Conservation (phyloP, 2,888 invertebrate species). For the Limnephilus marmoratus region DNA sequence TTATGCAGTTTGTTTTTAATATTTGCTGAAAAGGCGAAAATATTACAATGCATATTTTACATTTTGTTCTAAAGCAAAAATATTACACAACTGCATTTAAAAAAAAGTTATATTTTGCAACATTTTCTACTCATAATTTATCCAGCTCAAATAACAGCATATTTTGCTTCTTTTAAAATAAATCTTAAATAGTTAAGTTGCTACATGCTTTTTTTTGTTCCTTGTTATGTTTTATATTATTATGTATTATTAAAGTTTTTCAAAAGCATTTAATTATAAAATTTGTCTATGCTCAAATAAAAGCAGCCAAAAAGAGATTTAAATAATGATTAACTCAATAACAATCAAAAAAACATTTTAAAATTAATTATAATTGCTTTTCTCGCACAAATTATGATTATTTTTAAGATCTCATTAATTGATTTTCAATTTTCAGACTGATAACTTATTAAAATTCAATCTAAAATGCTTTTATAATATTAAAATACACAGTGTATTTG, state of each 20-base stretch:
- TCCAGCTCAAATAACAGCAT: not conserved
- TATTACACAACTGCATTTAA: not conserved
- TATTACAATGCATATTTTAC: not conserved
- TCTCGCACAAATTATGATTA: not conserved
- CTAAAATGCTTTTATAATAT: not conserved
- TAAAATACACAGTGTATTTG: not conserved
- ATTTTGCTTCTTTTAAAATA: not conserved
- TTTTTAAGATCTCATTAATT: not conserved
- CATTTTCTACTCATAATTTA: not conserved
- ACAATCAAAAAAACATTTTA: no score
- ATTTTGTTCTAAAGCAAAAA: not conserved
- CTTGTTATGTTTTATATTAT: not conserved
- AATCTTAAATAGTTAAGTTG: not conserved
- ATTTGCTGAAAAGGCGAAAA: not conserved
- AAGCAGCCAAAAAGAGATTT: not conserved
- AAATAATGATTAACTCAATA: no score
- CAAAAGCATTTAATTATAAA: not conserved
- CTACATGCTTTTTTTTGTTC: not conserved
- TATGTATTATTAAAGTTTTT: not conserved
- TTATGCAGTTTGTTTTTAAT: not conserved
- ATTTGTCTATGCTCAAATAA: not conserved
- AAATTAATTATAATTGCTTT: not conserved
- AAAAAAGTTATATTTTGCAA: not conserved
- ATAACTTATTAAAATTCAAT: not conserved
- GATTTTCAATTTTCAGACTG: not conserved